phyloP scores from a whole-genome alignment of 2,888 invertebrate species.

The Caenorhabditis sp. region DNA sequence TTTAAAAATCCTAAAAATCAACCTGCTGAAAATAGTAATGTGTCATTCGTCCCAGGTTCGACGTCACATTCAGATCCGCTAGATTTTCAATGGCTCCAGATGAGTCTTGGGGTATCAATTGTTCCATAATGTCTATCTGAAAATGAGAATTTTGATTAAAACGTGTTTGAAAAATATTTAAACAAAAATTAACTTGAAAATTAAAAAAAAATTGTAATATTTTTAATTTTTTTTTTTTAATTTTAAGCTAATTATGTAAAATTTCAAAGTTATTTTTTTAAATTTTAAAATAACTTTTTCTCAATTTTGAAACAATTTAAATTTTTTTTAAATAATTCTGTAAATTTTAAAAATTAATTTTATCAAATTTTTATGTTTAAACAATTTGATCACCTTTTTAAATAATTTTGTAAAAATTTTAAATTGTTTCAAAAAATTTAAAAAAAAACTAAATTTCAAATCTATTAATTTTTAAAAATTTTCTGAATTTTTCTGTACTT shows the following conservation, averaged over 20 bases:
- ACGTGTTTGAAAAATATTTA: background rate
- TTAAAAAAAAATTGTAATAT: background rate
- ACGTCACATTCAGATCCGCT: constrained; percentile 86
- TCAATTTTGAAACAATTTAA: background rate
- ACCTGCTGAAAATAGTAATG: constrained; percentile 93
- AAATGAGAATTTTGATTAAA: too few species aligned
- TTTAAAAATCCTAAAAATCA: too few species aligned
- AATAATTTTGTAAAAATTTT: background rate
- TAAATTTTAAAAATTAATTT: background rate
- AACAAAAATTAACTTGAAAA: background rate
- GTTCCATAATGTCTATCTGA: constrained; percentile 61
- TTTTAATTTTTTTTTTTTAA: background rate
- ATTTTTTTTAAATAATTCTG: constrained; percentile 22
- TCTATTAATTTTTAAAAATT: background rate
- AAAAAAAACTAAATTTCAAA: background rate
- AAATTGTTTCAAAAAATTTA: constrained; percentile 31
- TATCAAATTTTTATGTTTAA: background rate
- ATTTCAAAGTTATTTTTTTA: too few species aligned
- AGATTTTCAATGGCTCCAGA: constrained; percentile 57
- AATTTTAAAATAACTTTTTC: background rate
- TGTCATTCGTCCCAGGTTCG: constrained; percentile 88
- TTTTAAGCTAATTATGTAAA: too few species aligned
- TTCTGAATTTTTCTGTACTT: background rate
- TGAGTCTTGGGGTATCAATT: constrained; percentile 58
- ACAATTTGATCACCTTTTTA: background rate